Evolutionary conservation across 2,113 vertebrate genomes (phyloP).

Genomic region (Brienomyrus longianalis): DNA sequence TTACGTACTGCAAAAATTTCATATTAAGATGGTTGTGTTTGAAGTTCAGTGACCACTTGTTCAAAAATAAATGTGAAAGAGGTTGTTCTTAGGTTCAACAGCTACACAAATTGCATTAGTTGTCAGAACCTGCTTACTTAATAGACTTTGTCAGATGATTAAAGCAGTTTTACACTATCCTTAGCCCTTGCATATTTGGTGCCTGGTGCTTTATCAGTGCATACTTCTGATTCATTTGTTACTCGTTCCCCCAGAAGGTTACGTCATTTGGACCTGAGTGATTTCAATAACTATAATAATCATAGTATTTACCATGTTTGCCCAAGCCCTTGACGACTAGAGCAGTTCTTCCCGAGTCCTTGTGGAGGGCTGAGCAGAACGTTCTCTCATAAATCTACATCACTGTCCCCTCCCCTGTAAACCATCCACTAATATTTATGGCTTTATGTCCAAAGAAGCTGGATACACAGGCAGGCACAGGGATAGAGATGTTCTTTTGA

Average conservation of each 20-base stretch:
- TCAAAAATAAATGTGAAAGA: neutral
- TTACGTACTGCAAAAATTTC: neutral
- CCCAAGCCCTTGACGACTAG: neutral
- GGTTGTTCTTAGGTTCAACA: neutral
- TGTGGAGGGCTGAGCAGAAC: neutral
- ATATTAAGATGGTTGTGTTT: neutral
- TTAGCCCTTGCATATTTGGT: neutral
- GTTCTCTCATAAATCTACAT: neutral
- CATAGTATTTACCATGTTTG: neutral
- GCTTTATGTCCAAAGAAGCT: neutral
- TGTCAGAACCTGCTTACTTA: neutral
- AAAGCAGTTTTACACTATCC: neutral
- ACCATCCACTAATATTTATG: neutral
- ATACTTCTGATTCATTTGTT: neutral
- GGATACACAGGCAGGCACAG: neutral
- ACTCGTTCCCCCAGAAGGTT: neutral
- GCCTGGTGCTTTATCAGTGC: neutral
- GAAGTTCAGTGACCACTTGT: neutral
- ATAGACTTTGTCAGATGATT: neutral
- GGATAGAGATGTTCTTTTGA: neutral
- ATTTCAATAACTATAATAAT: neutral
- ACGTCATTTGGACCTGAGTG: neutral
- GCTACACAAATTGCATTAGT: neutral
- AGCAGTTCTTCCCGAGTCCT: neutral
- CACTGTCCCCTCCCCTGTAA: neutral